A percentile compares a stretch with the other conserved stretches of the same genome.
Evolutionary conservation across 2,797 vertebrate genomes (phyloP).

Genomic region (Myripristis murdjan): DNA sequence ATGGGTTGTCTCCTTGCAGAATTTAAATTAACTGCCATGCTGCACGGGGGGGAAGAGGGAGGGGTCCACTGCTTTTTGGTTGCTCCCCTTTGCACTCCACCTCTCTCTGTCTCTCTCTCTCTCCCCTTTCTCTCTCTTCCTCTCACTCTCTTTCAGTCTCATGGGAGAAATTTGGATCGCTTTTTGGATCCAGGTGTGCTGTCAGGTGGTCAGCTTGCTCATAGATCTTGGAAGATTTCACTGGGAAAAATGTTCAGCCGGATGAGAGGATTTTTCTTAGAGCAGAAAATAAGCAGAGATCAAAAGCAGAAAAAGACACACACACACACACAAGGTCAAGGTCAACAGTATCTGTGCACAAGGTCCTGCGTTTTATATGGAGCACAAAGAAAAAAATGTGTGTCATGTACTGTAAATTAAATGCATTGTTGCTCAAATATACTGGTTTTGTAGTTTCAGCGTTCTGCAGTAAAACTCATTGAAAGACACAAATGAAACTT

Average conservation of each 20-base stretch:
- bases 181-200: constrained; percentile 67
- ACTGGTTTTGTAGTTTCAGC: no score
- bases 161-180: constrained; percentile 64
- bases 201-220: constrained; percentile 69
- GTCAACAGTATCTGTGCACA: constrained; percentile 43
- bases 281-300: constrained; percentile 29
- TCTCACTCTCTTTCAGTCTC: constrained; percentile 46
- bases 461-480: neutral
- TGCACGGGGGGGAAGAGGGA: constrained; percentile 65
- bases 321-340: constrained; percentile 68
- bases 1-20: constrained; percentile 87
- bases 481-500: constrained; percentile 7
- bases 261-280: constrained; percentile 31
- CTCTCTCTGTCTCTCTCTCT: no score
- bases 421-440: neutral
- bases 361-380: constrained; percentile 5
- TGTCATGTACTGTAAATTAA: neutral
- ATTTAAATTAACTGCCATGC: constrained; percentile 88
- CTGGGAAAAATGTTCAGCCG: constrained; percentile 51
- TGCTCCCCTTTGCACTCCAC: constrained; percentile 75
- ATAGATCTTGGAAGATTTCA: constrained; percentile 51
- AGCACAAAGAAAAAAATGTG: neutral
- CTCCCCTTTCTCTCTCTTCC: constrained; percentile 24
- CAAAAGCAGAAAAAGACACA: constrained; percentile 34
- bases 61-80: constrained; percentile 68